Evolutionary conservation across 1,140 invertebrate genomes (phyloP).

Genomic region (Delia radicum): DNA sequence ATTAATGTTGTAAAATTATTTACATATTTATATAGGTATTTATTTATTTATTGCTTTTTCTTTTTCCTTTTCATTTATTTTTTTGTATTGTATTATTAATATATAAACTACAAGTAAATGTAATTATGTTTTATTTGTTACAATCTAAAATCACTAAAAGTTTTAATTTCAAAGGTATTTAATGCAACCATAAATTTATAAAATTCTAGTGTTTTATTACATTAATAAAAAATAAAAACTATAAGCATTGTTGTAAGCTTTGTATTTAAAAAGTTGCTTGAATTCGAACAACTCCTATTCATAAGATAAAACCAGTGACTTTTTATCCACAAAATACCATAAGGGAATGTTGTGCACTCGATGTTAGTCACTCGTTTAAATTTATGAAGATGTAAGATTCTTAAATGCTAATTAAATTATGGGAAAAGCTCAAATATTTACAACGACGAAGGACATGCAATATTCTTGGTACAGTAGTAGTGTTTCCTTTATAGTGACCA

Average conservation of each 20-base stretch:
- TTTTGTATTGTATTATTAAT: too few species aligned
- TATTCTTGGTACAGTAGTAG: neutral
- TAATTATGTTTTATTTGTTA: neutral
- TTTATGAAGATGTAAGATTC: too few species aligned
- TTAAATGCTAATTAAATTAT: too few species aligned
- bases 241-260: neutral
- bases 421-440: conserved; percentile 7
- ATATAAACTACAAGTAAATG: too few species aligned
- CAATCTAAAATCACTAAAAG: neutral
- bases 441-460: neutral
- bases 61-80: neutral
- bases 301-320: too few species aligned
- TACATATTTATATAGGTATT: neutral
- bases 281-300: too few species aligned
- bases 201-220: neutral
- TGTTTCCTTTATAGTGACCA: neutral
- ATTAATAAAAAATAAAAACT: neutral
- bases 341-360: too few species aligned
- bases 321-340: too few species aligned
- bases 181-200: neutral
- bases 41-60: neutral
- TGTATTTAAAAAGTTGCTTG: neutral
- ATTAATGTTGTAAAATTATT: neutral
- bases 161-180: neutral
- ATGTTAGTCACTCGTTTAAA: too few species aligned